Percentiles rank a stretch among this genome's conserved stretches.
Evolutionary conservation across 2,113 vertebrate species (phyloP).

Genomic region (Cavia porcellus): DNA sequence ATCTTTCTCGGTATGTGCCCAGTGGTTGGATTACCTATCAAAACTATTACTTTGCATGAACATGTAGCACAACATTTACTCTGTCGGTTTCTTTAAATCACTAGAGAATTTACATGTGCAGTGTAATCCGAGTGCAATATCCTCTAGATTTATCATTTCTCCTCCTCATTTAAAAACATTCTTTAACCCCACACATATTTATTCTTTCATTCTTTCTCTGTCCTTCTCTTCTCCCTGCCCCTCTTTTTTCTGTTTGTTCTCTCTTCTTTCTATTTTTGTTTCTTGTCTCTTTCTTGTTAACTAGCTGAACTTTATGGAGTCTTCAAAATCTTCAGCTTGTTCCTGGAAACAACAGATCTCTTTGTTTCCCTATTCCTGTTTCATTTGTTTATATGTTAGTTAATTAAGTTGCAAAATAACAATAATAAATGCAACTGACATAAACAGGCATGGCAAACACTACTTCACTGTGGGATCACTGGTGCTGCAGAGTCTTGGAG

Average conservation of each 20-base stretch:
- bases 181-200: background rate
- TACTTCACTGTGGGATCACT: background rate
- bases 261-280: background rate
- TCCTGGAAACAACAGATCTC: background rate
- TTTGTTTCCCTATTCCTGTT: constrained; percentile 16
- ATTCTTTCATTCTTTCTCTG: background rate
- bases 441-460: constrained; percentile 19
- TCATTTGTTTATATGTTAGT: constrained; percentile 24
- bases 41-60: background rate
- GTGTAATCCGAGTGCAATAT: background rate
- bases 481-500: background rate
- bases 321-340: background rate
- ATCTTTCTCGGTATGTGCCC: background rate
- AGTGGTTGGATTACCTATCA: background rate
- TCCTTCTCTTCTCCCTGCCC: too few species aligned
- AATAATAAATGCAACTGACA: background rate
- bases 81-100: background rate
- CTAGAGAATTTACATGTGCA: background rate
- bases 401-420: constrained; percentile 14
- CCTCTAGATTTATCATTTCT: background rate
- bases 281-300: background rate
- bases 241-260: too few species aligned
- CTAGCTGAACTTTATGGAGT: background rate
- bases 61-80: background rate
- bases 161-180: background rate